These are phyloP conservation scores for Drosophila histrio DNA, from an alignment of 2,888 invertebrate species.

Conservation along the genomic window DNA sequence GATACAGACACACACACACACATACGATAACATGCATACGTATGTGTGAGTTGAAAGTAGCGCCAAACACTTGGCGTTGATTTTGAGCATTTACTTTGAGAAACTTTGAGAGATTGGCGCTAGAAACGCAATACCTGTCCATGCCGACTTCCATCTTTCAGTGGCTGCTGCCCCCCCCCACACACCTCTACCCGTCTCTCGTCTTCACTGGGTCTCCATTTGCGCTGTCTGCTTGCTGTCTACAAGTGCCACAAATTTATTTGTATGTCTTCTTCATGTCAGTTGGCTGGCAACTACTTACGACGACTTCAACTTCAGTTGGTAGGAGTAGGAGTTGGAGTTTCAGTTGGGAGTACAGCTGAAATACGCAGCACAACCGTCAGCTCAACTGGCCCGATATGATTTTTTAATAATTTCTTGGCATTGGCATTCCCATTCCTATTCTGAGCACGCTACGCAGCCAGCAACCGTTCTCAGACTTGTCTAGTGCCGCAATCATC, in stretches of 20 bases:
- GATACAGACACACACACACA: constrained; percentile 1
- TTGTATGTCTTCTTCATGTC: constrained; percentile 77
- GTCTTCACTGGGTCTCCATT: background rate
- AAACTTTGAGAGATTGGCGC: constrained; percentile 60
- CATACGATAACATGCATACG: background rate
- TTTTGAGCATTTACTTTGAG: constrained; percentile 53
- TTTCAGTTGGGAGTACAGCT: background rate
- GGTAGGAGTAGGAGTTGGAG: constrained; percentile 4
- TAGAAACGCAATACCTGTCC: constrained; percentile 54
- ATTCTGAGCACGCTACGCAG: constrained; percentile 57
- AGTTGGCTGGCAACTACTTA: constrained; percentile 52
- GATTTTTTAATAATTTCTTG: constrained; percentile 73
- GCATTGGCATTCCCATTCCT: constrained; percentile 37
- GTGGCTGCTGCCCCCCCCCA: constrained; percentile 6
- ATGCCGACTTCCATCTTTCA: constrained; percentile 25
- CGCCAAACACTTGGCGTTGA: constrained; percentile 58
- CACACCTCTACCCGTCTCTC: background rate
- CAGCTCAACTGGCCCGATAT: constrained; percentile 53
- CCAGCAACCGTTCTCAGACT: constrained; percentile 62
- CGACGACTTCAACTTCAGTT: constrained; percentile 22
- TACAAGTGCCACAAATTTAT: constrained; percentile 77
- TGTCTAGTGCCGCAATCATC: constrained; percentile 69
- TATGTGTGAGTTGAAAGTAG: constrained; percentile 29
- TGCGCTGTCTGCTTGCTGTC: constrained; percentile 59
- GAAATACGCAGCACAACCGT: constrained; percentile 52